Evolutionary conservation across 2,113 vertebrate species (phyloP).

Genomic region (Callorhinus ursinus): DNA sequence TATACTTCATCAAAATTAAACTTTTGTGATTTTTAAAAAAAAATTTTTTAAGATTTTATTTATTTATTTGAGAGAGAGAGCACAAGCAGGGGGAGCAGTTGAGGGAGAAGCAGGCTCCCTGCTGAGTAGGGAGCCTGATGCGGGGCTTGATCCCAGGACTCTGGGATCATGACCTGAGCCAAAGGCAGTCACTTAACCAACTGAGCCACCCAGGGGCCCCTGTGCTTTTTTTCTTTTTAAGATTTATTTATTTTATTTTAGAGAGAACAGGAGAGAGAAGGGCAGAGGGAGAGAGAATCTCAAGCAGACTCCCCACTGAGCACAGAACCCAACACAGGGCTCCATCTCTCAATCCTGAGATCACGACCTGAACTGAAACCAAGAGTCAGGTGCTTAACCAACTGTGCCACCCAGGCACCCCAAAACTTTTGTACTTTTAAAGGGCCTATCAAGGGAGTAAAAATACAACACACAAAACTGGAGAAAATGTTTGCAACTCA

Average conservation of each 20-base stretch:
- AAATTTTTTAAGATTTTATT: background rate
- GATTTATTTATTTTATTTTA: background rate
- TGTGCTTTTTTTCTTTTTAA: background rate
- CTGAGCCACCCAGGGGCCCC: background rate
- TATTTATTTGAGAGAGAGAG: background rate
- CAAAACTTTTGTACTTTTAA: background rate
- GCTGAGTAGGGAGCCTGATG: background rate
- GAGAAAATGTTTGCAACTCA: background rate
- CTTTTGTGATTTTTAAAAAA: background rate
- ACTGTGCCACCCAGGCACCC: background rate
- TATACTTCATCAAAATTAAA: slow-evolving; percentile 6
- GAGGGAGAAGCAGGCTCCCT: background rate
- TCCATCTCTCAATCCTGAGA: background rate
- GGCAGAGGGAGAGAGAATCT: background rate
- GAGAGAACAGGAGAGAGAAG: background rate
- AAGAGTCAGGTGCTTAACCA: background rate
- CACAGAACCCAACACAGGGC: background rate
- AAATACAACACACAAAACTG: background rate
- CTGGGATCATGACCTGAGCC: background rate
- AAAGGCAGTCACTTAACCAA: background rate
- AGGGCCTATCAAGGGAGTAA: background rate
- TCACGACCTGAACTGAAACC: background rate
- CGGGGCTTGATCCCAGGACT: background rate
- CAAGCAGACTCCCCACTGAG: background rate
- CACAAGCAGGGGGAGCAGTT: too few relatives aligned